These are phyloP conservation scores for Sebastes hopkinsi DNA, from an alignment of 2,797 vertebrate species.

Conservation along the genomic window DNA sequence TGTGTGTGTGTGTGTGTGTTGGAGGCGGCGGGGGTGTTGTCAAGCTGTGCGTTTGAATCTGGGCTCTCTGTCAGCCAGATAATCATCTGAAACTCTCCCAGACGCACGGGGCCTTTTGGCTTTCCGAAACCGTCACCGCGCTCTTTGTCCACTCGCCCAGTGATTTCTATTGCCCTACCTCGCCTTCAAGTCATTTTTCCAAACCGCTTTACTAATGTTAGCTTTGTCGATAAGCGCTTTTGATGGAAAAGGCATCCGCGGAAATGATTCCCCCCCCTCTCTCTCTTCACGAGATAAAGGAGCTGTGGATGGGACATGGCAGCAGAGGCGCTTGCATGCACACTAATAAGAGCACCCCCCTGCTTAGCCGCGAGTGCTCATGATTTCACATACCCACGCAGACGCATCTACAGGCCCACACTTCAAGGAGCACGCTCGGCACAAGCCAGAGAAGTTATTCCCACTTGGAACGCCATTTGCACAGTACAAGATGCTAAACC, in stretches of 20 bases:
- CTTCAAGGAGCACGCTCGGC: conserved; percentile 27
- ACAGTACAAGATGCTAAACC: conserved; percentile 43
- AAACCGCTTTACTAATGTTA: conserved; percentile 76
- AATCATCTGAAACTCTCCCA: conserved; percentile 70
- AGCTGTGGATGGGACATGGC: conserved; percentile 65
- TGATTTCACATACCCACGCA: conserved; percentile 38
- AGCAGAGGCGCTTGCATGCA: conserved; percentile 56
- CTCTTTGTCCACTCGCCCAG: conserved; percentile 45
- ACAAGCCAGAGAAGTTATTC: conserved; percentile 27
- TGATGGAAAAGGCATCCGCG: conserved; percentile 67
- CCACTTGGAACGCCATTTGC: conserved; percentile 10
- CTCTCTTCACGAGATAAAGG: conserved; percentile 60
- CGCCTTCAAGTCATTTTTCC: conserved; percentile 49
- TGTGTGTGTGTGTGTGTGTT: neutral
- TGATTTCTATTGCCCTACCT: conserved; percentile 52
- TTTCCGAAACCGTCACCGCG: conserved; percentile 25
- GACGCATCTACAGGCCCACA: neutral
- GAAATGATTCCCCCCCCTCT: conserved; percentile 50
- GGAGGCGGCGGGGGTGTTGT: conserved; percentile 34
- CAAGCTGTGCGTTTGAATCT: conserved; percentile 57
- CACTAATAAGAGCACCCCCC: conserved; percentile 55
- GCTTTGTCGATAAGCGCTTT: conserved; percentile 75
- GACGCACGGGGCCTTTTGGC: conserved; percentile 42
- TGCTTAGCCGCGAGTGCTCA: conserved; percentile 27
- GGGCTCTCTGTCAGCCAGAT: conserved; percentile 62